Evolutionary conservation across 2,888 invertebrate genomes (phyloP).

Genomic region (Dione juno): DNA sequence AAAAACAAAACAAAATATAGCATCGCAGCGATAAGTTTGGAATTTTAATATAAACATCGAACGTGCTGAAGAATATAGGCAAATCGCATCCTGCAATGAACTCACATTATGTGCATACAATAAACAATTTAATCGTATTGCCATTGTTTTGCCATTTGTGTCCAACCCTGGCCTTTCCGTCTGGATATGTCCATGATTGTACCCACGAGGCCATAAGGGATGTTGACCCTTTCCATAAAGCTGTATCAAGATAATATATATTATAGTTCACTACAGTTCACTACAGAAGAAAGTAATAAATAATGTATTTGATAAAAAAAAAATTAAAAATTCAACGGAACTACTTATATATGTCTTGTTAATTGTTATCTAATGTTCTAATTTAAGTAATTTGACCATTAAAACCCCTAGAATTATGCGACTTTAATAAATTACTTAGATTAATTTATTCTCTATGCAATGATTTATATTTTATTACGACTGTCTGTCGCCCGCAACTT

Average conservation of each 20-base stretch:
- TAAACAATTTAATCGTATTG: slow-evolving; percentile 28
- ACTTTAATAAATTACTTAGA: too few relatives aligned
- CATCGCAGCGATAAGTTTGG: not conserved
- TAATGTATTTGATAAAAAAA: too few relatives aligned
- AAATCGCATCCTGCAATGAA: slow-evolving; percentile 15
- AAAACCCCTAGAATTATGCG: too few relatives aligned
- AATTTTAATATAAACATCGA: not conserved
- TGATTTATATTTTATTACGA: too few relatives aligned
- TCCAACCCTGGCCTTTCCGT: slow-evolving; percentile 39
- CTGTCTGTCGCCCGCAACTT: too few relatives aligned
- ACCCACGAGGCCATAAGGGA: slow-evolving; percentile 30
- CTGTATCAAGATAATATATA: slow-evolving; percentile 9
- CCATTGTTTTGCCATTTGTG: slow-evolving; percentile 30
- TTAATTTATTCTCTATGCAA: too few relatives aligned
- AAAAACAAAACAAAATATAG: not conserved
- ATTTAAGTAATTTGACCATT: too few relatives aligned
- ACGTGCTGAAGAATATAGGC: not conserved
- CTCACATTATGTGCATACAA: slow-evolving; percentile 17
- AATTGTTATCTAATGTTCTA: too few relatives aligned
- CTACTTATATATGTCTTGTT: too few relatives aligned
- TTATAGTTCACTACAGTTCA: slow-evolving; percentile 32
- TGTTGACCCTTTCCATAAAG: slow-evolving; percentile 24
- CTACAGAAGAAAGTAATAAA: not conserved
- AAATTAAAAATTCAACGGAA: too few relatives aligned
- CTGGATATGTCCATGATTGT: slow-evolving; percentile 31